These are phyloP conservation scores for Macrosteles quadrilineatus DNA, from an alignment of 1,140 invertebrate species.

Conservation along the genomic window DNA sequence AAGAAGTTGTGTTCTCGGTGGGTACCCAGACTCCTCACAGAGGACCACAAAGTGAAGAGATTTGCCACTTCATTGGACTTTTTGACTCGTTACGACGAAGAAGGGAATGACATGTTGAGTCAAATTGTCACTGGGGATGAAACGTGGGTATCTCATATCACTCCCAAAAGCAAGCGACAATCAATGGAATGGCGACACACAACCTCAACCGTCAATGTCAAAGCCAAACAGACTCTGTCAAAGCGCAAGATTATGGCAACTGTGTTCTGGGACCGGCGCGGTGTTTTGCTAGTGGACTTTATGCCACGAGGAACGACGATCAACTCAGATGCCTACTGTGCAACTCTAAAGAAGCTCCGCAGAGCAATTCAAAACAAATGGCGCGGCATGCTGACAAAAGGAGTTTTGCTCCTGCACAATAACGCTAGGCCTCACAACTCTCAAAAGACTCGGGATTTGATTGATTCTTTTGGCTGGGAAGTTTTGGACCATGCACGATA, in stretches of 20 bases:
- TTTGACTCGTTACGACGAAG: slow-evolving; percentile 30
- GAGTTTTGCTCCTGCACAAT: too few relatives aligned
- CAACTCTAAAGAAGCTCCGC: slow-evolving; percentile 36
- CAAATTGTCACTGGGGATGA: slow-evolving; percentile 33
- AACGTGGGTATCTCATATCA: slow-evolving; percentile 31
- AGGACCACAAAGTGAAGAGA: slow-evolving; percentile 34
- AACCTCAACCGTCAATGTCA: background rate
- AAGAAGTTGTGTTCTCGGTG: slow-evolving; percentile 30
- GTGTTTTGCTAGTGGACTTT: slow-evolving; percentile 43
- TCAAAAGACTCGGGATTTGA: slow-evolving; percentile 10
- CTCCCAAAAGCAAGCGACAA: slow-evolving; percentile 37
- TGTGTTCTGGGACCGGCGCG: slow-evolving; percentile 42
- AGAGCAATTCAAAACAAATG: background rate
- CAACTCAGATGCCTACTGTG: slow-evolving; percentile 39
- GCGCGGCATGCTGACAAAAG: too few relatives aligned
- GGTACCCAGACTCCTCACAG: slow-evolving; percentile 39
- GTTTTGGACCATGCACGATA: slow-evolving; percentile 45
- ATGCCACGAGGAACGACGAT: slow-evolving; percentile 40
- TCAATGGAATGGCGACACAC: slow-evolving; percentile 31
- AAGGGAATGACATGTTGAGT: slow-evolving; percentile 28
- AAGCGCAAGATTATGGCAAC: slow-evolving; percentile 38
- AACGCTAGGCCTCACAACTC: too few relatives aligned
- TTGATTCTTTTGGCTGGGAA: slow-evolving; percentile 43
- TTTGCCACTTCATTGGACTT: slow-evolving; percentile 28
- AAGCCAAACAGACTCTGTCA: slow-evolving; percentile 12